Base-by-base conservation (phyloP, 2,797 vertebrate genomes). In the Rhinatrema bivittatum region DNA sequence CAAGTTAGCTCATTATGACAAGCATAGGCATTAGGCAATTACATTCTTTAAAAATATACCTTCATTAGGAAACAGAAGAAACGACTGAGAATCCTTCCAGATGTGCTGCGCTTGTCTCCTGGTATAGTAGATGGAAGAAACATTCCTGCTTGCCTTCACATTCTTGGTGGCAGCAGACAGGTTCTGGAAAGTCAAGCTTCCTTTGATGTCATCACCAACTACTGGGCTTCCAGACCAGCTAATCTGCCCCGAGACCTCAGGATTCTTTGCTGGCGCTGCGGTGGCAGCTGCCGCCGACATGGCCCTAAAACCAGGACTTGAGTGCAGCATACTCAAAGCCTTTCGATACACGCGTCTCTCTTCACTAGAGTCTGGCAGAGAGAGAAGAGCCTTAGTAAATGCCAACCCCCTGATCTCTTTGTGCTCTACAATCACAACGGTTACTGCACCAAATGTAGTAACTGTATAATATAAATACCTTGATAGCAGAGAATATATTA, bases 81-180 rank as follows among this genome's bases (percentile, higher is more conserved):
- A 36, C 2, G 57, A 57, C 4, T 61, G 0, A 1, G 72, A 74
- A 25, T 78, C 54, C 36, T 72, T 79, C 74, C 78, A 79, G 50
- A 85, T 68, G 38, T 70, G 65, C 0, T 36, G 47, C 6, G 85
- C 32, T 1, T 65, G 66, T 2, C 29, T 74, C 40, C 80, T 76
- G 0, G 78, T 86, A 32, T 86, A 86, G 22, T 85, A 29, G 1
- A 82, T 79, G 53, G 76, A 78, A 76, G 81, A 81, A 7, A 77
- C 79, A 1, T 18, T 28, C 10, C 43, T 21, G 30, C 82, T 76
- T 37, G 64, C 67, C 0, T 40, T 47, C 45, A 75, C 54, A 2
- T 37, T 54, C 60, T 66, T 28, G 11, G 3, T 29, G 8, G 36
- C 31, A 9, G 16, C 18, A 15, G 68, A 72, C 38, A 71, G 53